phyloP scores from a whole-genome alignment of 2,113 vertebrate genomes.

The Prochilodus magdalenae region DNA sequence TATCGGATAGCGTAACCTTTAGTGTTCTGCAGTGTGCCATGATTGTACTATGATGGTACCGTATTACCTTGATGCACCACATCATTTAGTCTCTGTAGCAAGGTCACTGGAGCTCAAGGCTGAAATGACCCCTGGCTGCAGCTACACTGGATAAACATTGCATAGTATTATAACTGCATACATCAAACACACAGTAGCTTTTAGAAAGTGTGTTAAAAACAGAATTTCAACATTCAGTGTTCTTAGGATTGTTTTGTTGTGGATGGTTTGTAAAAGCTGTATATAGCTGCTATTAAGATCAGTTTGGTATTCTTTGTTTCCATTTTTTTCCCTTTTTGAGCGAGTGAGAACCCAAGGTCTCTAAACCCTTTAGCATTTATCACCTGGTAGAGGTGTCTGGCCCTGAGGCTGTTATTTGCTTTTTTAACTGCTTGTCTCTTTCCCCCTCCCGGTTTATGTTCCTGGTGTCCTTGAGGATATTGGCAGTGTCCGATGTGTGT shows the following conservation, averaged over 20 bases:
- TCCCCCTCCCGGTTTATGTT: slow-evolving; percentile 50
- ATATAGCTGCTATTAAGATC: background rate
- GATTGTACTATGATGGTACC: background rate
- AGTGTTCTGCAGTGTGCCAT: background rate
- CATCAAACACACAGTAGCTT: background rate
- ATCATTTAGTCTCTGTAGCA: background rate
- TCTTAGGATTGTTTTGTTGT: background rate
- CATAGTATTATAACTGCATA: background rate
- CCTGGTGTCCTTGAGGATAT: slow-evolving; percentile 49
- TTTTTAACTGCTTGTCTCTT: slow-evolving; percentile 29
- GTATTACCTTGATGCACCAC: slow-evolving; percentile 11
- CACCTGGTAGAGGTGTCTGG: slow-evolving; percentile 37
- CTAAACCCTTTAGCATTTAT: slow-evolving; percentile 33
- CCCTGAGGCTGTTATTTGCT: slow-evolving; percentile 36
- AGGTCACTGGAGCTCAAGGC: slow-evolving; percentile 13
- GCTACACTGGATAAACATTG: background rate
- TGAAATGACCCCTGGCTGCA: slow-evolving; percentile 8
- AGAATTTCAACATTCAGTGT: background rate
- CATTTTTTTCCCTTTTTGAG: background rate
- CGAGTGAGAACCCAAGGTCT: slow-evolving; percentile 44
- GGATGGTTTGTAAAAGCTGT: background rate
- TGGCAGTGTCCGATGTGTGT: background rate
- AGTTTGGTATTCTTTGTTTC: background rate
- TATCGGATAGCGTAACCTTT: slow-evolving; percentile 6
- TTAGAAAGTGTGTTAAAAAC: background rate